phyloP scores from a whole-genome alignment of 2,888 invertebrate genomes.

The Pterostichus madidus region DNA sequence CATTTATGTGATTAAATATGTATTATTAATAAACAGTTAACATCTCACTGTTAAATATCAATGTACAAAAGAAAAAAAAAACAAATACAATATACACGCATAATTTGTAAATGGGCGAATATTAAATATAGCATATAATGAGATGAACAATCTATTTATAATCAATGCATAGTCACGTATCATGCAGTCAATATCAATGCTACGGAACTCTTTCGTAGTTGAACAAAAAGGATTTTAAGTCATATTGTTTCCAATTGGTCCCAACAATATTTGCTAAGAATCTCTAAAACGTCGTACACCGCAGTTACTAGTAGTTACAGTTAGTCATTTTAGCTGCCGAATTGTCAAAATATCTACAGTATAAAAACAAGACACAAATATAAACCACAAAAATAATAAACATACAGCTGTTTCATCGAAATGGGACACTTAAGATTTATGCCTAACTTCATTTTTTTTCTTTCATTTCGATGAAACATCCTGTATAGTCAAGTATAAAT shows the following conservation, averaged over 20 bases:
- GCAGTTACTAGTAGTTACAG: constrained; percentile 16
- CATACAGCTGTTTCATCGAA: too few relatives aligned
- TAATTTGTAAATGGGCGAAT: constrained; percentile 45
- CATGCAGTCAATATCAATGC: constrained; percentile 25
- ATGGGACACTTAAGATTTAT: too few relatives aligned
- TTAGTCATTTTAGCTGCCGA: constrained; percentile 44
- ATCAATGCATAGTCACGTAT: constrained; percentile 50
- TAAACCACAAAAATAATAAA: not conserved
- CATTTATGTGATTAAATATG: constrained; percentile 58
- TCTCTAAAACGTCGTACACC: not conserved
- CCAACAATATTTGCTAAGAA: constrained; percentile 51
- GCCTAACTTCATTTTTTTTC: too few relatives aligned
- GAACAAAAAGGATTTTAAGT: constrained; percentile 14
- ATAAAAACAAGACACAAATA: constrained; percentile 30
- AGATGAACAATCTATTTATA: constrained; percentile 31
- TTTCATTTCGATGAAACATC: too few relatives aligned
- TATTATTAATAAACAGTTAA: constrained; percentile 65
- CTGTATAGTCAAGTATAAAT: constrained; percentile 9
- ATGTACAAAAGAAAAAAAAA: constrained; percentile 57
- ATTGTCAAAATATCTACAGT: constrained; percentile 26
- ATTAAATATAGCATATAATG: constrained; percentile 16
- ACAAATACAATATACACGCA: constrained; percentile 53
- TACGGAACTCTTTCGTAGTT: not conserved
- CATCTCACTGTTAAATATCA: constrained; percentile 65
- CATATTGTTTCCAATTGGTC: constrained; percentile 60